These are phyloP conservation scores for Eubasilissa regina DNA, from an alignment of 1,140 invertebrate genomes.

Conservation along the genomic window DNA sequence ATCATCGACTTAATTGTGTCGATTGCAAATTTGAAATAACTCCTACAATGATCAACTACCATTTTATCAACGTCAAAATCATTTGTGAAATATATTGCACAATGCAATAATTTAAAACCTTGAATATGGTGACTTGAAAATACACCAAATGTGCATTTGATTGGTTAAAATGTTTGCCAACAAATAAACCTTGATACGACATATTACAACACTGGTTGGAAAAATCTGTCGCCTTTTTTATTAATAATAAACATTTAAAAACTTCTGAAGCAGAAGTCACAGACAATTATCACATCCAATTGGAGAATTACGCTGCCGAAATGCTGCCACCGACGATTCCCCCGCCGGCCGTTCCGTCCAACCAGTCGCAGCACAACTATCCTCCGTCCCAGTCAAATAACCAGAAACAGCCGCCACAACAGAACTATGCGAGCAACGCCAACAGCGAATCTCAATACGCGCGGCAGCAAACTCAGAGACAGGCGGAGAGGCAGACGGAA, in stretches of 20 bases:
- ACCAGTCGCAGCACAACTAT: conserved; percentile 14
- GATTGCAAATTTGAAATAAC: too few species aligned
- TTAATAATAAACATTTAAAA: neutral
- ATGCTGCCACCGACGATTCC: conserved; percentile 65
- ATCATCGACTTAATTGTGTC: too few species aligned
- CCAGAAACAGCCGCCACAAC: conserved; percentile 11
- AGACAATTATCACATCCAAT: conserved; percentile 58
- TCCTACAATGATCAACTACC: too few species aligned
- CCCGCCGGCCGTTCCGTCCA: conserved; percentile 59
- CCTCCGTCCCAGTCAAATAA: neutral
- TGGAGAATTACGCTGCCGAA: conserved; percentile 67
- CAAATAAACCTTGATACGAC: too few species aligned
- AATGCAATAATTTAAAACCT: too few species aligned
- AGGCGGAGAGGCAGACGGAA: conserved; percentile 18
- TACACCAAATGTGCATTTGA: too few species aligned
- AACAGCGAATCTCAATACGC: conserved; percentile 37
- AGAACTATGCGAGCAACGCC: conserved; percentile 20
- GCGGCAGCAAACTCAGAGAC: conserved; percentile 33
- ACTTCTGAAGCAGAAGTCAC: conserved; percentile 43
- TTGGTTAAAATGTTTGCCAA: too few species aligned
- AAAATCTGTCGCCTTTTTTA: too few species aligned
- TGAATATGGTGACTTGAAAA: too few species aligned
- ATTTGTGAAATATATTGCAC: too few species aligned
- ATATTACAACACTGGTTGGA: too few species aligned
- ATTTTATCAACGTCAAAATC: too few species aligned